phyloP scores from a whole-genome alignment of 2,888 invertebrate species.

The Cryptophagus acutangulus region DNA sequence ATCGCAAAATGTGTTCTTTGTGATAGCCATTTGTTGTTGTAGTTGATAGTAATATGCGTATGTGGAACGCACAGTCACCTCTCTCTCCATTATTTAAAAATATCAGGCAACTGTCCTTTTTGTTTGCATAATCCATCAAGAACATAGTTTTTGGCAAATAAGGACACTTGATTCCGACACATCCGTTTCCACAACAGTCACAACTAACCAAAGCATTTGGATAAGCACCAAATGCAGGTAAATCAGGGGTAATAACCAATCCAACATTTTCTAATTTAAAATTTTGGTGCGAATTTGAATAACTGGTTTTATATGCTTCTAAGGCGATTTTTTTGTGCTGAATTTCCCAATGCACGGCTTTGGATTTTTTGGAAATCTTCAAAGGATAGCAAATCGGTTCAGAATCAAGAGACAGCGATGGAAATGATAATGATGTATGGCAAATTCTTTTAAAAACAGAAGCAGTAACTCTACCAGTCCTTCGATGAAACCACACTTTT shows the following conservation, averaged over 20 bases:
- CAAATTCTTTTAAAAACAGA: too few species aligned
- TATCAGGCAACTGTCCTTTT: not conserved
- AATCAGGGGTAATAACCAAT: not conserved
- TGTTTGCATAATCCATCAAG: not conserved
- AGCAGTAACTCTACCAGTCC: too few species aligned
- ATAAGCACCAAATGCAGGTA: conserved; percentile 9
- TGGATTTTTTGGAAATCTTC: too few species aligned
- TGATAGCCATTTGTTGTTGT: conserved; percentile 10
- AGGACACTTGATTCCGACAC: conserved; percentile 16
- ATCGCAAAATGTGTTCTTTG: conserved; percentile 6
- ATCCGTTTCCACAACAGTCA: conserved; percentile 13
- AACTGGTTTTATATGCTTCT: too few species aligned
- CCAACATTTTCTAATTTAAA: too few species aligned
- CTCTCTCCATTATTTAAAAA: not conserved
- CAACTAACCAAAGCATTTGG: conserved; percentile 15
- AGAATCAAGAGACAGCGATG: too few species aligned
- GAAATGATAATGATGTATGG: too few species aligned
- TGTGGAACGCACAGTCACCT: conserved; percentile 28
- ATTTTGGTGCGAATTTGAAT: too few species aligned
- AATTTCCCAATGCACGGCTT: too few species aligned
- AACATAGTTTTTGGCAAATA: conserved; percentile 8
- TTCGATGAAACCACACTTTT: too few species aligned
- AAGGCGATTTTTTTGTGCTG: too few species aligned
- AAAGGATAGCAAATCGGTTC: too few species aligned
- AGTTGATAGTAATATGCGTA: conserved; percentile 9